phyloP scores from a whole-genome alignment of 2,888 invertebrate genomes.

The Phorcus lineatus region DNA sequence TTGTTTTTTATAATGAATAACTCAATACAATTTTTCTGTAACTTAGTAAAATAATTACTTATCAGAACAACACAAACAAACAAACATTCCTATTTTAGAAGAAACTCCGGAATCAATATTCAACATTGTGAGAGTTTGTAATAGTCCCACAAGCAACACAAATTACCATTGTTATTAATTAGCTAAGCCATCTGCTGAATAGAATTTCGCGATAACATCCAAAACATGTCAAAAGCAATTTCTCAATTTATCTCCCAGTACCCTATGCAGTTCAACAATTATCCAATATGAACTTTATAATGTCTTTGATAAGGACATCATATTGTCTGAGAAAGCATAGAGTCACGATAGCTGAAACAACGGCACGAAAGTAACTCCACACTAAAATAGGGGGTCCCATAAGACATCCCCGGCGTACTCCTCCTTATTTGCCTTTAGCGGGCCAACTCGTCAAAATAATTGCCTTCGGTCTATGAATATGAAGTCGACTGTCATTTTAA shows the following conservation, averaged over 20 bases:
- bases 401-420: slow-evolving; percentile 8
- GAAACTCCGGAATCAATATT: no score
- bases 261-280: neutral
- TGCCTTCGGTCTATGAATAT: slow-evolving; percentile 40
- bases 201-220: slow-evolving; percentile 3
- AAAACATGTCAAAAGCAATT: slow-evolving; percentile 10
- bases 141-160: neutral
- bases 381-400: neutral
- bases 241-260: neutral
- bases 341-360: neutral
- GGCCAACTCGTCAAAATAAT: slow-evolving; percentile 32
- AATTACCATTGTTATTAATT: slow-evolving; percentile 4
- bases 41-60: no score
- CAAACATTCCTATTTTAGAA: no score
- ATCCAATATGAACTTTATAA: neutral
- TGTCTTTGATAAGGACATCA: slow-evolving; percentile 3
- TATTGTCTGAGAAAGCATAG: neutral
- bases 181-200: neutral
- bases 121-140: no score
- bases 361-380: neutral
- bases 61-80: no score
- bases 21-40: no score
- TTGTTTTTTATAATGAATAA: no score
- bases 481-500: slow-evolving; percentile 29
- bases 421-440: slow-evolving; percentile 38